Conservation (phyloP, 2,888 invertebrate species). For the Leucophora obtusa region DNA sequence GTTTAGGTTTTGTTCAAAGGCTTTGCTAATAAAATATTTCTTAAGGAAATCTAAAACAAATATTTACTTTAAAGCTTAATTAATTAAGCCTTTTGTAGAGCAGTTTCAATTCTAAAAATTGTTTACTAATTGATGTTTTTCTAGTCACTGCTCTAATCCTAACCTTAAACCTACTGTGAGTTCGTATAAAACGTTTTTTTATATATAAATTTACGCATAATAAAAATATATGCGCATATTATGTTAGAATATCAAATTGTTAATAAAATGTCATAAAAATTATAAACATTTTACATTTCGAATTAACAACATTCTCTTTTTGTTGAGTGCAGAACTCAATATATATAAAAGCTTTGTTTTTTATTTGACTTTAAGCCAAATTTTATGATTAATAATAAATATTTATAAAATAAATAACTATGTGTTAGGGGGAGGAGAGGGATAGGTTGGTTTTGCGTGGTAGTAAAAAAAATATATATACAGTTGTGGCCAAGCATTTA, state of each 20-base stretch:
- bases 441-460: conserved; percentile 16
- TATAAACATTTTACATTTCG: conserved; percentile 44
- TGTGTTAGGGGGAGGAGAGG: conserved; percentile 52
- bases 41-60: too few species aligned
- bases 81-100: too few species aligned
- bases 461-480: conserved; percentile 7
- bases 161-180: conserved; percentile 55
- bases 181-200: conserved; percentile 18
- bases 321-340: conserved; percentile 40
- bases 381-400: conserved; percentile 61
- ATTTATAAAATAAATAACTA: conserved; percentile 66
- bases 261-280: conserved; percentile 68
- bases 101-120: neutral
- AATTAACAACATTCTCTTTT: conserved; percentile 48
- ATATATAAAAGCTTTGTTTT: conserved; percentile 64
- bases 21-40: too few species aligned
- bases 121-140: neutral
- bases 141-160: conserved; percentile 13
- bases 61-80: too few species aligned
- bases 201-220: conserved; percentile 28
- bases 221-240: conserved; percentile 69
- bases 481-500: too few species aligned
- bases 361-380: conserved; percentile 66
- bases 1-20: too few species aligned
- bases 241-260: conserved; percentile 69